A percentile compares a stretch with the other conserved stretches of the same genome.
Evolutionary conservation across 2,888 invertebrate species (phyloP).

Genomic region (Empis livida): DNA sequence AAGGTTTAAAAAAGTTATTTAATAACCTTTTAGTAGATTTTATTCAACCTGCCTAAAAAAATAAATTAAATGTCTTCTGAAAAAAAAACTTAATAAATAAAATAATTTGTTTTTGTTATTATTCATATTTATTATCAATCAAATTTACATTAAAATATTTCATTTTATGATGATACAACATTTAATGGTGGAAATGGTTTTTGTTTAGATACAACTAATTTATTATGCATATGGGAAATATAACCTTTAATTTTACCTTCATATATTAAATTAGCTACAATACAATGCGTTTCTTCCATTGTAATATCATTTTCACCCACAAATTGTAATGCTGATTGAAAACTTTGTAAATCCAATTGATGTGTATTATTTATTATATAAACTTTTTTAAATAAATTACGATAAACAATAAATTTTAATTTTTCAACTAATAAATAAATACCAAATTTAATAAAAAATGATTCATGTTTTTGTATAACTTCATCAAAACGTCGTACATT

Average conservation of each 20-base stretch:
- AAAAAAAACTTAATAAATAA: too few species aligned
- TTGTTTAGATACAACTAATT: constrained; percentile 93
- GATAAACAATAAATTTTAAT: constrained; percentile 84
- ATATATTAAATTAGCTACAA: constrained; percentile 90
- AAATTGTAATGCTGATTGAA: constrained; percentile 69
- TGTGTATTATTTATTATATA: constrained; percentile 63
- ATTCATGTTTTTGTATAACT: constrained; percentile 74
- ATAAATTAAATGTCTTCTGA: too few species aligned
- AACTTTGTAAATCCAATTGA: constrained; percentile 76
- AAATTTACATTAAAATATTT: too few species aligned
- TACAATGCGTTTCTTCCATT: constrained; percentile 89
- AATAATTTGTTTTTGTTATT: too few species aligned
- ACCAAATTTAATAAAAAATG: constrained; percentile 91
- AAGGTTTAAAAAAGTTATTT: too few species aligned
- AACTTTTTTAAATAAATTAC: constrained; percentile 89
- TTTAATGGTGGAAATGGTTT: constrained; percentile 84
- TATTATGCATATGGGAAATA: constrained; percentile 93
- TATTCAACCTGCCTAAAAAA: too few species aligned
- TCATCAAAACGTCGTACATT: constrained; percentile 71
- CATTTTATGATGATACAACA: neutral
- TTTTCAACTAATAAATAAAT: constrained; percentile 96
- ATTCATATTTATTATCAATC: too few species aligned
- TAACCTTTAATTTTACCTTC: constrained; percentile 98
- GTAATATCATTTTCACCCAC: constrained; percentile 77
- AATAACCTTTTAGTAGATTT: too few species aligned